These are phyloP conservation scores for Ips nitidus DNA, from an alignment of 1,140 invertebrate genomes.

Conservation along the genomic window DNA sequence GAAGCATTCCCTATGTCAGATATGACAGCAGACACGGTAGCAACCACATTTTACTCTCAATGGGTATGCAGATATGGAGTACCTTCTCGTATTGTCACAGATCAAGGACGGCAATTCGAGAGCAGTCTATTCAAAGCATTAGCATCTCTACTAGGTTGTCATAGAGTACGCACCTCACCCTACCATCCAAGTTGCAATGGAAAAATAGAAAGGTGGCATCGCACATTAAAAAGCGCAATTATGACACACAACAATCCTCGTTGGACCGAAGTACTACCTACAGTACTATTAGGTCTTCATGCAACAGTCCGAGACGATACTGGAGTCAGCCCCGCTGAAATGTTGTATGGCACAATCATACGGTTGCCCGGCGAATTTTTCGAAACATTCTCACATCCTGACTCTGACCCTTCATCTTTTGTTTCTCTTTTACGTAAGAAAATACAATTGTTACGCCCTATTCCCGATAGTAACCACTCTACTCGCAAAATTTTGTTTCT, in stretches of 20 bases:
- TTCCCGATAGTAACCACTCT: no score
- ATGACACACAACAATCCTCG: slow-evolving; percentile 37
- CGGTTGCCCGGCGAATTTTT: slow-evolving; percentile 51
- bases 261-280: not conserved
- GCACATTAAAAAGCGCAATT: slow-evolving; percentile 49
- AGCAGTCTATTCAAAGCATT: slow-evolving; percentile 46
- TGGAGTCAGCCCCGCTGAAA: slow-evolving; percentile 21
- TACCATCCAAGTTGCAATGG: slow-evolving; percentile 39
- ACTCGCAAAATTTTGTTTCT: no score
- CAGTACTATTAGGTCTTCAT: not conserved
- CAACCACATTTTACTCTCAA: slow-evolving; percentile 10
- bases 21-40: slow-evolving; percentile 24
- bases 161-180: no score
- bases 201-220: slow-evolving; percentile 51
- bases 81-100: slow-evolving; percentile 16
- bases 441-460: no score
- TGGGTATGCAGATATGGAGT: not conserved
- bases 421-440: no score
- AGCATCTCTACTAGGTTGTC: slow-evolving; percentile 3
- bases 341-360: slow-evolving; percentile 45
- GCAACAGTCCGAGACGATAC: not conserved
- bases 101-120: not conserved
- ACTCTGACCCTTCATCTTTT: no score
- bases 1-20: not conserved
- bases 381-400: not conserved